phyloP scores from a whole-genome alignment of 1,140 invertebrate species.

The Hycleus phaleratus region DNA sequence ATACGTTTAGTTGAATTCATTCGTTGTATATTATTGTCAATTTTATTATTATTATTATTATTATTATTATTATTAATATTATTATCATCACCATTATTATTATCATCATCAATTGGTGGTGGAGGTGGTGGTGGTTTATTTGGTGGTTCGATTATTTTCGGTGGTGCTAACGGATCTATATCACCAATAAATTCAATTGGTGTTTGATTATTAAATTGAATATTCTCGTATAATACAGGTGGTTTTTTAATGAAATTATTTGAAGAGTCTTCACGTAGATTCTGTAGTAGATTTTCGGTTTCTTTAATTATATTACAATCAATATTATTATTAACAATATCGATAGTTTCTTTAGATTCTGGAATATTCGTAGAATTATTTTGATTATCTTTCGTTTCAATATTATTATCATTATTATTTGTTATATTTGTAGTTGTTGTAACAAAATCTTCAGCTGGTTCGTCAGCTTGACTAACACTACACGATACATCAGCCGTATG shows the following conservation, averaged over 20 bases:
- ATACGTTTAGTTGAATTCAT: conserved; percentile 77
- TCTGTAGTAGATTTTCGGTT: conserved; percentile 7
- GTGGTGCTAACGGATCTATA: conserved; percentile 43
- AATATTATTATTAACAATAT: neutral
- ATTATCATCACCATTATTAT: conserved; percentile 43
- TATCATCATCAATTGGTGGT: conserved; percentile 49
- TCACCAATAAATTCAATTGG: conserved; percentile 24
- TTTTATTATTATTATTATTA: conserved; percentile 19
- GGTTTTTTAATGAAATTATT: conserved; percentile 3
- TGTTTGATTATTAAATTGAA: conserved; percentile 14
- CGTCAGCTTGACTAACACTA: conserved; percentile 63
- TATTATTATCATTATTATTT: conserved; percentile 21
- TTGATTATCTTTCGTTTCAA: conserved; percentile 7
- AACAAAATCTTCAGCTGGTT: conserved; percentile 46
- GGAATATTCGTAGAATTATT: neutral
- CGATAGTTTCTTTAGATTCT: neutral
- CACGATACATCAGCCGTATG: conserved; percentile 72
- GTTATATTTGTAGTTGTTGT: conserved; percentile 16
- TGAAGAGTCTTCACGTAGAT: conserved; percentile 5
- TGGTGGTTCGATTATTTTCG: conserved; percentile 63
- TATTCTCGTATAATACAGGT: conserved; percentile 27
- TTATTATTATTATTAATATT: conserved; percentile 44
- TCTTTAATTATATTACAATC: neutral
- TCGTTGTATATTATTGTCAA: conserved; percentile 47
- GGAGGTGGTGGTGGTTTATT: conserved; percentile 83